Conservation (phyloP, 2,113 vertebrate species). For the Lagopus leucura region DNA sequence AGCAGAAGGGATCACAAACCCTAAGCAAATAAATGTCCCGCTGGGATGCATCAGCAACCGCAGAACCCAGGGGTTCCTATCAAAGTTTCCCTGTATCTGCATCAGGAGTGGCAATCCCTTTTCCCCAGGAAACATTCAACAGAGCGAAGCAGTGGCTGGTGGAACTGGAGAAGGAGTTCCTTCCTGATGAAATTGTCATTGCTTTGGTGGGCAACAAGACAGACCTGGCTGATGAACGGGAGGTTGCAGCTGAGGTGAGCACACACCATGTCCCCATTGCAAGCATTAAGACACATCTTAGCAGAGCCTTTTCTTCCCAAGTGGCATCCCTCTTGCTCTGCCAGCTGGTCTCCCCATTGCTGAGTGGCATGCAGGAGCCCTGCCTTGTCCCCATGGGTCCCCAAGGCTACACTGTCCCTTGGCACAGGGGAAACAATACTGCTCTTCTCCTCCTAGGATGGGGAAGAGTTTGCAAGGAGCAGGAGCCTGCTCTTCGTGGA, state of each 20-base stretch:
- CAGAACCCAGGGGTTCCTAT: background rate
- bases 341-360: background rate
- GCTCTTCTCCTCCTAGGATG: conserved; percentile 73
- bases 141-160: conserved; percentile 81
- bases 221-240: conserved; percentile 71
- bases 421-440: background rate
- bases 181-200: conserved; percentile 69
- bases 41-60: rapidly evolving
- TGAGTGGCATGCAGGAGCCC: background rate
- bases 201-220: conserved; percentile 84
- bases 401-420: background rate
- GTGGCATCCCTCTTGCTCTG: background rate
- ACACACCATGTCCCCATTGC: background rate
- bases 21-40: background rate
- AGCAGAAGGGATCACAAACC: background rate
- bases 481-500: conserved; percentile 78
- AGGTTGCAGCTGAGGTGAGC: conserved; percentile 78
- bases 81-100: no score
- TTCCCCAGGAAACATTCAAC: conserved; percentile 71
- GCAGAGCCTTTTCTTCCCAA: background rate
- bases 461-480: conserved; percentile 72
- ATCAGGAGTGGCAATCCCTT: background rate
- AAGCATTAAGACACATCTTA: background rate
- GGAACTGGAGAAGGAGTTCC: conserved; percentile 79
- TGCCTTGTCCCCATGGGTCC: background rate